These are phyloP conservation scores for Lithophane ornitopus DNA, from an alignment of 2,888 invertebrate genomes.

Conservation along the genomic window DNA sequence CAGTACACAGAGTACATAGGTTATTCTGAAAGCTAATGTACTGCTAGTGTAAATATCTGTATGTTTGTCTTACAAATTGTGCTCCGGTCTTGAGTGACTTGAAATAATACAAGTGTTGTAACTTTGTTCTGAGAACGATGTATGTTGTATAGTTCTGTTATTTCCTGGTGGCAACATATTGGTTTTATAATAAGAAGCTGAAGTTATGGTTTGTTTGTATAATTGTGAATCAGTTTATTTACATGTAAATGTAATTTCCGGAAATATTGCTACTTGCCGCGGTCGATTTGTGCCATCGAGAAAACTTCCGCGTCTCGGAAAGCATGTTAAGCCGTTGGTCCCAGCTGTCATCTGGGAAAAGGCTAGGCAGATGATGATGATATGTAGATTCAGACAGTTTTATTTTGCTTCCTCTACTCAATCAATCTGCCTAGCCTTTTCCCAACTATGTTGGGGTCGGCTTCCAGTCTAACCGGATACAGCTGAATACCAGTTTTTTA, in stretches of 20 bases:
- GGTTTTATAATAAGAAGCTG: background rate
- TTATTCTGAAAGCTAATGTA: constrained; percentile 53
- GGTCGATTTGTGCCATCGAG: too few species aligned
- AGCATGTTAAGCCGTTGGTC: too few species aligned
- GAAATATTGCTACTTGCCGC: background rate
- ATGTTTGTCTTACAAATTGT: constrained; percentile 55
- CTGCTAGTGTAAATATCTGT: constrained; percentile 38
- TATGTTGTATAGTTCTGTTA: constrained; percentile 16
- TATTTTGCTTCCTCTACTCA: too few species aligned
- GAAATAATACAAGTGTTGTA: constrained; percentile 38
- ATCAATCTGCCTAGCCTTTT: too few species aligned
- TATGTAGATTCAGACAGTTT: too few species aligned
- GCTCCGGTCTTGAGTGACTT: constrained; percentile 30
- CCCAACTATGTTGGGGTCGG: too few species aligned
- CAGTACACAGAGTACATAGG: constrained; percentile 42
- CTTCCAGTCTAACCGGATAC: too few species aligned
- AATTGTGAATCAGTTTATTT: background rate
- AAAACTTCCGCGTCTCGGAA: too few species aligned
- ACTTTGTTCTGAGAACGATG: constrained; percentile 2
- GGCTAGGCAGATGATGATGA: too few species aligned
- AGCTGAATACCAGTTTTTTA: too few species aligned
- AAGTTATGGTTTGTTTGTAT: constrained; percentile 9
- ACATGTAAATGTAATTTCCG: background rate
- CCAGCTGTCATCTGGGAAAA: too few species aligned
- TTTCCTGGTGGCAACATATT: background rate